A percentile compares a stretch with the other conserved stretches of the same genome.
These are phyloP conservation scores for Tragelaphus scriptus DNA, from an alignment of 2,113 vertebrate genomes.

Conservation along the genomic window DNA sequence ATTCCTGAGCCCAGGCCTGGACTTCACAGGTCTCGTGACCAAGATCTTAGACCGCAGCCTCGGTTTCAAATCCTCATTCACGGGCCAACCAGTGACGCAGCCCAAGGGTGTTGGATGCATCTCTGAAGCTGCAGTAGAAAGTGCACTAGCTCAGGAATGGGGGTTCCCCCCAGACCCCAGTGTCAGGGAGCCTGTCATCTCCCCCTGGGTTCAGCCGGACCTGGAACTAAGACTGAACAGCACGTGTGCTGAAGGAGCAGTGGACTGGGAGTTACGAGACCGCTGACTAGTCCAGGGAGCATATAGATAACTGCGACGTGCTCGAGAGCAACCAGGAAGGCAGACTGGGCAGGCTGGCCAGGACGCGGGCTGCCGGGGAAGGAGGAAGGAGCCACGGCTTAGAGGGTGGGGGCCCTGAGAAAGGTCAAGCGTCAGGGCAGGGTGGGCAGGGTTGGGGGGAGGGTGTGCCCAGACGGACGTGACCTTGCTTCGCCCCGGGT, in stretches of 20 bases:
- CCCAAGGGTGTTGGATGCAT: background rate
- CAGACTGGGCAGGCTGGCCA: background rate
- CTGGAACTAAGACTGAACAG: background rate
- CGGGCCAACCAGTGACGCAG: background rate
- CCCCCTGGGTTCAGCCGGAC: background rate
- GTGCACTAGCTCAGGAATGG: background rate
- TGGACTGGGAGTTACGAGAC: background rate
- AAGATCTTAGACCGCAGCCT: background rate
- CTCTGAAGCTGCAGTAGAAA: background rate
- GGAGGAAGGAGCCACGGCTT: background rate
- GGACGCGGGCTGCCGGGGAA: fast-evolving
- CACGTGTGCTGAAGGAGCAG: background rate
- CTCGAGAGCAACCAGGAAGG: background rate
- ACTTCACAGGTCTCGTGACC: background rate
- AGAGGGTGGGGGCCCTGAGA: no score
- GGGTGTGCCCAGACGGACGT: background rate
- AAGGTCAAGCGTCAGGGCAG: fast-evolving
- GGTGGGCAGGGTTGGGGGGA: background rate
- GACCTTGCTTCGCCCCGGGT: background rate
- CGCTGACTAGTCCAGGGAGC: background rate
- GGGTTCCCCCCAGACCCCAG: background rate
- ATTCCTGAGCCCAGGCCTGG: background rate
- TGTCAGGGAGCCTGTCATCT: background rate
- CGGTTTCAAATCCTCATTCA: background rate
- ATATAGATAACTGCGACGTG: fast-evolving